phyloP scores from a whole-genome alignment of 2,888 invertebrate species.

The Camptogramma bilineatum region DNA sequence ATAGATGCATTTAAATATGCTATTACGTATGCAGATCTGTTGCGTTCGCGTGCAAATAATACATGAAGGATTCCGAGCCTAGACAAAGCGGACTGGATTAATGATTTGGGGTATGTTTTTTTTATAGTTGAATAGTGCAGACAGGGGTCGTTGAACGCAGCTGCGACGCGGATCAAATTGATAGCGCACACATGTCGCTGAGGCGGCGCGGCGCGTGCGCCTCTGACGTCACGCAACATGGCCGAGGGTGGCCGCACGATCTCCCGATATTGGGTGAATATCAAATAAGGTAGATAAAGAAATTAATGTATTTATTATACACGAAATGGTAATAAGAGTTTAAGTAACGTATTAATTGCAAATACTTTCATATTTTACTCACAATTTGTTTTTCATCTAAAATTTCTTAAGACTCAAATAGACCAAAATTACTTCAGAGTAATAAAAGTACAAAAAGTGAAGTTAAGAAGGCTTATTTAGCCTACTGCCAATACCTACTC shows the following conservation, averaged over 20 bases:
- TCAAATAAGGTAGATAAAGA: conserved; percentile 31
- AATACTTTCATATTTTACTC: not conserved
- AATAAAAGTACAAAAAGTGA: too few relatives aligned
- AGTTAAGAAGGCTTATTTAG: too few relatives aligned
- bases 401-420: too few relatives aligned
- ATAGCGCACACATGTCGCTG: conserved; percentile 68
- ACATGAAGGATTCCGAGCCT: conserved; percentile 61
- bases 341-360: not conserved
- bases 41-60: conserved; percentile 71
- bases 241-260: conserved; percentile 38
- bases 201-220: conserved; percentile 61
- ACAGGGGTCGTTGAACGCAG: conserved; percentile 76
- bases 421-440: too few relatives aligned
- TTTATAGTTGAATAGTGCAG: conserved; percentile 58
- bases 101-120: conserved; percentile 73
- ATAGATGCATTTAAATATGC: conserved; percentile 66
- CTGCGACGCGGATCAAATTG: conserved; percentile 81
- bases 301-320: conserved; percentile 13
- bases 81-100: conserved; percentile 78
- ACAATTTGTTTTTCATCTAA: too few relatives aligned
- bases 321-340: not conserved
- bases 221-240: conserved; percentile 62
- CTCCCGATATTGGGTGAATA: conserved; percentile 35
- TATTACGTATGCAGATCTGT: conserved; percentile 70
- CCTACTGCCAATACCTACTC: too few relatives aligned